These are phyloP conservation scores for Procavia capensis DNA, from an alignment of 2,113 vertebrate genomes.

Conservation along the genomic window DNA sequence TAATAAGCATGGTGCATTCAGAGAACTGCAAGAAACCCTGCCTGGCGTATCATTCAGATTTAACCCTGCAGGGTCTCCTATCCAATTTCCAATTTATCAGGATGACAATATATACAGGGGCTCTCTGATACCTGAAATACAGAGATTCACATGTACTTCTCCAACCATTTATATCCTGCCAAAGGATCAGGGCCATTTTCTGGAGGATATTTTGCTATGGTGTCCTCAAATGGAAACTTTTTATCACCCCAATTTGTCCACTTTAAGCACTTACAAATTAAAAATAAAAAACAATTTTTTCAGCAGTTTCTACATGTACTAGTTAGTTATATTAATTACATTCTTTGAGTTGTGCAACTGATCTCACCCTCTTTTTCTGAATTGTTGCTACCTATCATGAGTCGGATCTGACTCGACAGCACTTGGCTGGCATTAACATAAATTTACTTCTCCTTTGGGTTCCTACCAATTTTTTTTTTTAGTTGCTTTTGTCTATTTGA, in stretches of 20 bases:
- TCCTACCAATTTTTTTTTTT: too few relatives aligned
- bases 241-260: not conserved
- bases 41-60: slow-evolving; percentile 11
- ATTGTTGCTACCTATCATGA: too few relatives aligned
- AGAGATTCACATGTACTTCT: not conserved
- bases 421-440: too few relatives aligned
- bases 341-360: too few relatives aligned
- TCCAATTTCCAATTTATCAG: not conserved
- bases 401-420: too few relatives aligned
- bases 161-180: not conserved
- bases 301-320: too few relatives aligned
- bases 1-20: slow-evolving; percentile 3
- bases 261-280: slow-evolving; percentile 1
- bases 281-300: slow-evolving; percentile 3
- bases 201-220: not conserved
- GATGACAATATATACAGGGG: not conserved
- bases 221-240: not conserved
- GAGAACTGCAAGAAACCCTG: slow-evolving; percentile 53
- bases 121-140: not conserved
- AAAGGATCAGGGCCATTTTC: not conserved
- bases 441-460: too few relatives aligned
- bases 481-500: too few relatives aligned
- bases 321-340: too few relatives aligned
- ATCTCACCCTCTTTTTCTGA: too few relatives aligned
- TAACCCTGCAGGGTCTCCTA: not conserved